Base-by-base conservation (phyloP, 2,888 invertebrate genomes). In the Limnephilus auricula region DNA sequence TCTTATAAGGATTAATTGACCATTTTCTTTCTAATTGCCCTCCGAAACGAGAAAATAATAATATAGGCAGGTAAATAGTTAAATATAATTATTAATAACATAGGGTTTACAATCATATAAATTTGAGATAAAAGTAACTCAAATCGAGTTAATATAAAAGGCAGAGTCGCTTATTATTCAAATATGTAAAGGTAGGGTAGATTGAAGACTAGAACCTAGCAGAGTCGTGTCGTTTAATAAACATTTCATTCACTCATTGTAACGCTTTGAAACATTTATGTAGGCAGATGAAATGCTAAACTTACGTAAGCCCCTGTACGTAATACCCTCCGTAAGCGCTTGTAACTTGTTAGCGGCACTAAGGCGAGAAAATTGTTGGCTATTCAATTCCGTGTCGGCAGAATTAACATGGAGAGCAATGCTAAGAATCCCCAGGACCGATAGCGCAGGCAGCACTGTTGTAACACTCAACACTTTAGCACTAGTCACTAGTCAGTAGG, bases 261-360 rank as follows among this genome's bases (percentile, higher is more conserved):
- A 40, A 85, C 40, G 37, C 40, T 87, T 18, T 50, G 87, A 87
- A 87, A 65, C 87, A 87, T 32, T 65, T 87, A 34, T 50, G 65
- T 30, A 65, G 30, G 87, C 50, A 87, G 87, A 87, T 50, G 65
- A 65, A 87, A 87, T 65, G 87, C 87, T 87, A 87, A 87, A 87
- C 65, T 87, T 87, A 87, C 87, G 50, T 87, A 87, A 87, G 87
- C 87, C 65, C 83, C 34, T 87, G 87, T 87, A 85, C 85, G 31
- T 87, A 87, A 87, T 87, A 87, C 86, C 31, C 86, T 32, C 65
- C n/a, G n/a, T 25, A 85, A 85, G 85, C 85, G 40, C 34, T 85
- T 40, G 86, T 65, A 87, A 87, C 87, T 65, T 87, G 87, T 87
- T 87, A 87, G 87, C 50, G 13, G 40, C 85, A 85, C 85, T 87